Base-by-base conservation (phyloP, 2,113 vertebrate species). In the Anolis carolinensis region DNA sequence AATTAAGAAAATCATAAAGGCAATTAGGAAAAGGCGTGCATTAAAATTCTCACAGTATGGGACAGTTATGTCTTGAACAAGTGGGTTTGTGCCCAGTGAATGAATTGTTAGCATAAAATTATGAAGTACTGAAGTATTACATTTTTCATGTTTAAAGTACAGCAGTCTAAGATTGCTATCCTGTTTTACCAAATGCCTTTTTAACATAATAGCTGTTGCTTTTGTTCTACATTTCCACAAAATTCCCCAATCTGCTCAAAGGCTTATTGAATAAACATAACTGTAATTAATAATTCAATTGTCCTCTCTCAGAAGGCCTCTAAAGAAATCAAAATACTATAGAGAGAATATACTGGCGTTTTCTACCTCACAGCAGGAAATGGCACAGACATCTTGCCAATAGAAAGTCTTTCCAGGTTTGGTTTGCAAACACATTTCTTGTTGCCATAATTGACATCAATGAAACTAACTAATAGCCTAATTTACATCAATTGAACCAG, bases 381-480 rank as follows among this genome's bases (percentile, higher is more conserved):
- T 92, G 87, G 87, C 90, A 89, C 63, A 93, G 76, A 92, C 92
- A 88, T 86, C 87, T 81, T 92, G 89, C 76, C 90, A 7, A 20
- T 93, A 86, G 74, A 93, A 92, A 85, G 81, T 90, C 77, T 91
- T 85, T 88, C 79, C 67, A 70, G 78, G 34, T 63, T 87, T 89
- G 48, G 81, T 91, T 93, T 88, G 81, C 87, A 95, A 95, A 88
- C 84, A 95, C 89, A 36, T 93, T 92, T 91, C 88, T 92, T 59
- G 74, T 85, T 87, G 89, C 82, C 75, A 89, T 67, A 90, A 79
- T 81, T 86, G 79, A 92, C 83, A 88, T 71, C 93, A 93, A 94
- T 90, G 91, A 94, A 89, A 36, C 81, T 91, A 93, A 93, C 89
- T 83, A 27, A 93, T 89, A 81, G 18, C 76, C 81, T 78, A 82